Evolutionary conservation across 2,888 invertebrate genomes (phyloP).

Genomic region (Aleiodes leptofemur): DNA sequence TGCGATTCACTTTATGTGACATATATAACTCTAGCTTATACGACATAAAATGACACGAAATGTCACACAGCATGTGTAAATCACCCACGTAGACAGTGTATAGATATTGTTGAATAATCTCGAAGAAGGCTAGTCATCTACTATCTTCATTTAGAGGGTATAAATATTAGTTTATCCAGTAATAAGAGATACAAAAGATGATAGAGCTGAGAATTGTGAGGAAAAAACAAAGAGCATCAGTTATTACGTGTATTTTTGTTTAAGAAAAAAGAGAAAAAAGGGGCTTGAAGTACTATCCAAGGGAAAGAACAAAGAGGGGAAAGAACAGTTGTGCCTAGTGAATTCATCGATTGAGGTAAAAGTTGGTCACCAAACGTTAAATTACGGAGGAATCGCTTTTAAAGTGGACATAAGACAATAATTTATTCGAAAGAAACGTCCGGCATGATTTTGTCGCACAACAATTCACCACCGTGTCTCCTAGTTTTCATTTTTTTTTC

Average conservation of each 20-base stretch:
- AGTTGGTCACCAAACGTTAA: constrained; percentile 23
- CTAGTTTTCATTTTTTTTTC: constrained; percentile 33
- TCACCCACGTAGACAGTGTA: background rate
- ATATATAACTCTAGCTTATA: constrained; percentile 7
- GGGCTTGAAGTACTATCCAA: background rate
- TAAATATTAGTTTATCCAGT: constrained; percentile 14
- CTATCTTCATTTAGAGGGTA: background rate
- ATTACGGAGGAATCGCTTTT: constrained; percentile 15
- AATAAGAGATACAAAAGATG: constrained; percentile 1
- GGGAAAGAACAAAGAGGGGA: background rate
- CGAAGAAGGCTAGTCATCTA: background rate
- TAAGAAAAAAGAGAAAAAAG: background rate
- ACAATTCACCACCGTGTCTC: constrained; percentile 29
- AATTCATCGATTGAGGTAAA: constrained; percentile 31
- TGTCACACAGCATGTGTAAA: constrained; percentile 33
- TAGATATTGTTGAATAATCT: background rate
- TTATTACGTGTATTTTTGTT: background rate
- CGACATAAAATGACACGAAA: background rate
- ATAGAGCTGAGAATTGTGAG: background rate
- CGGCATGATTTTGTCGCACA: constrained; percentile 17
- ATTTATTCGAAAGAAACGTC: constrained; percentile 38
- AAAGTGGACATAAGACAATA: constrained; percentile 20
- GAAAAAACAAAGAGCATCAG: constrained; percentile 14
- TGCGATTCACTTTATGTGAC: background rate
- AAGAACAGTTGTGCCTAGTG: constrained; percentile 1